Evolutionary conservation across 2,797 vertebrate species (phyloP).

Genomic region (Tapera naevia): DNA sequence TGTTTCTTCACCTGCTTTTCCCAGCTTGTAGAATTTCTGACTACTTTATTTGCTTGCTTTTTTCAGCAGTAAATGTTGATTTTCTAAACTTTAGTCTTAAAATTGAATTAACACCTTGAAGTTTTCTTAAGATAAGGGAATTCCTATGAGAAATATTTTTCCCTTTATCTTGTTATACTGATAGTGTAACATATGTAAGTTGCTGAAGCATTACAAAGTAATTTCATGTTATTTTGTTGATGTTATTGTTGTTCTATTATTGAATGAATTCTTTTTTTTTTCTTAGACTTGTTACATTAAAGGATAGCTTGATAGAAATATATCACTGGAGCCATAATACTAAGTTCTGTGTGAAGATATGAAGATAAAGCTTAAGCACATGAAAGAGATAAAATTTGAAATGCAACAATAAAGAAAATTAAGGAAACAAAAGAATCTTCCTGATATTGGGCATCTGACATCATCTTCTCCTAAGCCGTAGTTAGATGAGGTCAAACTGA

Average conservation of each 20-base stretch:
- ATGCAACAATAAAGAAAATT: neutral
- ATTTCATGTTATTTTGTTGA: conserved; percentile 12
- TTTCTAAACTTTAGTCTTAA: neutral
- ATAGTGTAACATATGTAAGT: neutral
- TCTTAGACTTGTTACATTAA: neutral
- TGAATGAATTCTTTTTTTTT: neutral
- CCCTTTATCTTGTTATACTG: conserved; percentile 5
- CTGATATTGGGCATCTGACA: neutral
- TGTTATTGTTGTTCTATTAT: conserved; percentile 15
- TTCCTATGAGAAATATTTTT: neutral
- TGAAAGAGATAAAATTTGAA: neutral
- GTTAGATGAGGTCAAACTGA: neutral
- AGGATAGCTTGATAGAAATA: neutral
- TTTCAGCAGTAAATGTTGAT: neutral
- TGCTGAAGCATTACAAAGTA: conserved; percentile 26
- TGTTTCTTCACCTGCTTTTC: neutral
- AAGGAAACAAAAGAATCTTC: neutral
- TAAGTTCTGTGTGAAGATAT: neutral
- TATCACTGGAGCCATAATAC: neutral
- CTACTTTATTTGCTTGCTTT: neutral
- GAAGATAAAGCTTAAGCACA: neutral
- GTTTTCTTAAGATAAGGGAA: neutral
- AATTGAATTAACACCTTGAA: neutral
- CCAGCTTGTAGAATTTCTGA: neutral
- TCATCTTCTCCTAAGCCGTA: neutral